Base-by-base conservation (phyloP, 2,797 vertebrate genomes). In the Brachyrhaphis roseni region DNA sequence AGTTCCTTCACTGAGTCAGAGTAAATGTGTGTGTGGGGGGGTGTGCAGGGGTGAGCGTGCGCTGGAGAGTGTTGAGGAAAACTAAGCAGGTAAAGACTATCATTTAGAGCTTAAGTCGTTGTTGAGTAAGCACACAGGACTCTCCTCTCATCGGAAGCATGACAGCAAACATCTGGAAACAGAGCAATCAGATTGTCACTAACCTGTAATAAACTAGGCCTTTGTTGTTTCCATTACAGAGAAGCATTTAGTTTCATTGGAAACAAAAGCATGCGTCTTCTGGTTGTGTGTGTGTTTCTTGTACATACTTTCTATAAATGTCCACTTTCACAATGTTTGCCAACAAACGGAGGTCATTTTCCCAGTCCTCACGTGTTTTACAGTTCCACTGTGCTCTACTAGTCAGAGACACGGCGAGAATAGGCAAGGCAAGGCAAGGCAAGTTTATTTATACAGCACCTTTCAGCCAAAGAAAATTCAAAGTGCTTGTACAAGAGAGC, bases 91-190 rank as follows among this genome's bases (percentile, higher is more conserved):
- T 74, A 72, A 89, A 82, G 49, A 80, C 89, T 81, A 85, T 89
- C 75, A 88, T 90, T 86, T 80, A 47, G 73, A 77, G 72, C 74
- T 49, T 43, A 13, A 78, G 71, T 39, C 41, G 47, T 43, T 82
- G 55, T 77, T 89, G 83, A 86, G 78, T 86, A 75, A 88, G 79
- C 86, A 62, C 43, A 59, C 46, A 86, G 76, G 84, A 89, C 89
- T 87, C 87, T 75, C n/a, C 77, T 82, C 28, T 49, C 39, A 78
- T 82, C 36, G 78, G 72, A 87, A 85, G 82, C 64, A n/a, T 74
- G 73, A 82, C 31, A 64, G 46, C 72, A 80, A 78, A 87, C 84
- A 86, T 80, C 79, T 87, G 84, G 79, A 84, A 83, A 71, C 72
- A 45, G 57, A 77, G 84, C 72, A 81, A 87, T 89, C 82, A 15